A percentile compares a stretch with the other conserved stretches of the same genome.
Evolutionary conservation across 92 coral and sea anemone species (phyloP).

Genomic region (Umimayanthus chanpuru): DNA sequence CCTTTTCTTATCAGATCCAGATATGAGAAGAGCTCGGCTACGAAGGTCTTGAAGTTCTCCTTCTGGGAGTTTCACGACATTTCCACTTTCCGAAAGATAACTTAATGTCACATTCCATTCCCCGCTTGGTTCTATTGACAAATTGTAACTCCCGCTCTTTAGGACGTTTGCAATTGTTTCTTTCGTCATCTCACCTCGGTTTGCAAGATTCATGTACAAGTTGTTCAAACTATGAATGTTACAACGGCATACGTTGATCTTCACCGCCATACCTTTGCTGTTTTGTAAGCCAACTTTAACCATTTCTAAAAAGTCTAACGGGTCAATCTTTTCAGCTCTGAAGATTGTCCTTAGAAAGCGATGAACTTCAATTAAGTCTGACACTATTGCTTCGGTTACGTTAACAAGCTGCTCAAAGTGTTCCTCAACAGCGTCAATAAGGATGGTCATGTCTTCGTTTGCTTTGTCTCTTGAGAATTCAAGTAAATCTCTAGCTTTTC

Average conservation of each 20-base stretch:
- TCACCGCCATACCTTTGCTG: slow-evolving; percentile 45
- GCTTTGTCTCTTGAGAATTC: too few relatives aligned
- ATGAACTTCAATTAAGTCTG: too few relatives aligned
- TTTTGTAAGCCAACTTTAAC: neutral
- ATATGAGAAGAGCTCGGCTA: slow-evolving; percentile 55
- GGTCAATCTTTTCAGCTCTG: neutral
- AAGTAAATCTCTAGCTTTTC: too few relatives aligned
- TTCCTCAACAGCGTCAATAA: too few relatives aligned
- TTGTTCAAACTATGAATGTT: slow-evolving; percentile 72
- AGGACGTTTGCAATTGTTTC: slow-evolving; percentile 64
- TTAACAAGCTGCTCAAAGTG: too few relatives aligned
- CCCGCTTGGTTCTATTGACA: slow-evolving; percentile 36
- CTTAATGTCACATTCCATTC: neutral
- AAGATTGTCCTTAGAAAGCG: too few relatives aligned
- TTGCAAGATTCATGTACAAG: slow-evolving; percentile 73
- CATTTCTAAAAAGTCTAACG: neutral
- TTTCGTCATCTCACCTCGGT: slow-evolving; percentile 78
- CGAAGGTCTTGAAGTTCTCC: slow-evolving; percentile 58
- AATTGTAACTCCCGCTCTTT: slow-evolving; percentile 47
- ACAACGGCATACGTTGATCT: slow-evolving; percentile 58
- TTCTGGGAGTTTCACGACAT: slow-evolving; percentile 29
- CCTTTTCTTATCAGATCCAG: slow-evolving; percentile 27
- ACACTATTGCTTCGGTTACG: too few relatives aligned
- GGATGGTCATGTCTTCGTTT: too few relatives aligned
- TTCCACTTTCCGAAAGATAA: neutral